These are phyloP conservation scores for Capromys pilorides DNA, from an alignment of 2,797 vertebrate species.

Conservation along the genomic window DNA sequence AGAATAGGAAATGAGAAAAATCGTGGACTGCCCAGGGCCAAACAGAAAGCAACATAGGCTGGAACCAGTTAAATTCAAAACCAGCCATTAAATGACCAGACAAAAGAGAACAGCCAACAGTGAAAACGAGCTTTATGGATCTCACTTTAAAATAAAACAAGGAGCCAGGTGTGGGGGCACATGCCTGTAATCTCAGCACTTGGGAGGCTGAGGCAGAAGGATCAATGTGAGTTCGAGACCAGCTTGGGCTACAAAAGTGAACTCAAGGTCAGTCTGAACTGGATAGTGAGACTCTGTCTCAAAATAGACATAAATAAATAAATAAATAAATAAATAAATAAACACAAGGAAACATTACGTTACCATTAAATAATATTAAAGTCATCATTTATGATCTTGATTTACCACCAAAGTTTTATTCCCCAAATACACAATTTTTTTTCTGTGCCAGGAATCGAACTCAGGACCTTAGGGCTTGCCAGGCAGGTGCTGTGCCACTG, in stretches of 20 bases:
- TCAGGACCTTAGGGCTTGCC: no score
- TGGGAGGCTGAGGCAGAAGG: no score
- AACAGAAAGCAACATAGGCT: constrained; percentile 54
- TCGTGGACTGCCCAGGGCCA: constrained; percentile 64
- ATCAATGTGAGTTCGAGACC: no score
- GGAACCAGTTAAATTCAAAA: constrained; percentile 60
- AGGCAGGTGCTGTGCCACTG: no score
- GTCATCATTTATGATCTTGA: constrained; percentile 49
- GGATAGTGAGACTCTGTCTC: no score
- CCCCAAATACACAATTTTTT: not conserved
- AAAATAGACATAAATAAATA: no score
- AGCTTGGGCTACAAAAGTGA: no score
- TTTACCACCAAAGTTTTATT: constrained; percentile 60
- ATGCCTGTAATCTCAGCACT: no score
- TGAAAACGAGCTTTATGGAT: constrained; percentile 70
- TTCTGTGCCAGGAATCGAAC: no score
- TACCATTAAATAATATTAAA: constrained; percentile 72
- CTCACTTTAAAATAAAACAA: constrained; percentile 73
- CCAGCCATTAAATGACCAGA: constrained; percentile 67
- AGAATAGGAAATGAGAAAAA: constrained; percentile 72
- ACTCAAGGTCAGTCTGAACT: no score
- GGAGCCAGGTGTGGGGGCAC: not conserved
- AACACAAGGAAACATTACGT: constrained; percentile 59
- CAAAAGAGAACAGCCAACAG: constrained; percentile 65
- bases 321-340: no score